These are phyloP conservation scores for Cotesia chilonis DNA, from an alignment of 1,140 invertebrate species.

Conservation along the genomic window DNA sequence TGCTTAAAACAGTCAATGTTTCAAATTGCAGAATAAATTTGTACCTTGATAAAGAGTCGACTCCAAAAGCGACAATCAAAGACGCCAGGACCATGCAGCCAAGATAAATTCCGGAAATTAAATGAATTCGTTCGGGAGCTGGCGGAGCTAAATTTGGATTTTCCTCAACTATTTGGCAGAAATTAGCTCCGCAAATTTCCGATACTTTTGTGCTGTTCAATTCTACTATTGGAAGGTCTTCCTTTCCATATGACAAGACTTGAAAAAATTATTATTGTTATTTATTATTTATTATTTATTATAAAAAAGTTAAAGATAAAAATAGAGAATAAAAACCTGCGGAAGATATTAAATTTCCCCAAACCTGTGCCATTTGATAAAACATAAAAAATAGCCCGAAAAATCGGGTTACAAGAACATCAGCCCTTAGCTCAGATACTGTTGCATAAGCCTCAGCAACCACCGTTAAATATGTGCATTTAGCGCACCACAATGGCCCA, in stretches of 20 bases:
- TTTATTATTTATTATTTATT: neutral
- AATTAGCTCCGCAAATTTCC: slow-evolving; percentile 78
- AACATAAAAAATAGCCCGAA: slow-evolving; percentile 94
- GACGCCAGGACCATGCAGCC: slow-evolving; percentile 80
- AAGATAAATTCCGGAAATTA: slow-evolving; percentile 85
- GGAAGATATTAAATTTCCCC: slow-evolving; percentile 93
- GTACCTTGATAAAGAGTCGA: slow-evolving; percentile 82
- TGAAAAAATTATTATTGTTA: slow-evolving; percentile 22
- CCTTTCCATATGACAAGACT: slow-evolving; percentile 61
- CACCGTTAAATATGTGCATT: slow-evolving; percentile 88
- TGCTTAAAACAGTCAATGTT: neutral
- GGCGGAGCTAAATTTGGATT: slow-evolving; percentile 77
- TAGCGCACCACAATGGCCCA: slow-evolving; percentile 89
- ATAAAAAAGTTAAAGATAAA: neutral
- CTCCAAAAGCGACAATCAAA: slow-evolving; percentile 79
- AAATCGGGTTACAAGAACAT: slow-evolving; percentile 82
- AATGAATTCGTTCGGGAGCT: slow-evolving; percentile 74
- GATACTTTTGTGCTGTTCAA: slow-evolving; percentile 53
- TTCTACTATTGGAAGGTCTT: slow-evolving; percentile 40
- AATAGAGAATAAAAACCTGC: slow-evolving; percentile 66
- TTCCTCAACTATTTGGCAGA: slow-evolving; percentile 70
- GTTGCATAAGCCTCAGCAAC: slow-evolving; percentile 76
- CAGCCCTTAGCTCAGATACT: slow-evolving; percentile 72
- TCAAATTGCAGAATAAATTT: slow-evolving; percentile 35
- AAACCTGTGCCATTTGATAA: slow-evolving; percentile 91